Base-by-base conservation (phyloP, 2,113 vertebrate genomes). In the Dasypus novemcinctus region DNA sequence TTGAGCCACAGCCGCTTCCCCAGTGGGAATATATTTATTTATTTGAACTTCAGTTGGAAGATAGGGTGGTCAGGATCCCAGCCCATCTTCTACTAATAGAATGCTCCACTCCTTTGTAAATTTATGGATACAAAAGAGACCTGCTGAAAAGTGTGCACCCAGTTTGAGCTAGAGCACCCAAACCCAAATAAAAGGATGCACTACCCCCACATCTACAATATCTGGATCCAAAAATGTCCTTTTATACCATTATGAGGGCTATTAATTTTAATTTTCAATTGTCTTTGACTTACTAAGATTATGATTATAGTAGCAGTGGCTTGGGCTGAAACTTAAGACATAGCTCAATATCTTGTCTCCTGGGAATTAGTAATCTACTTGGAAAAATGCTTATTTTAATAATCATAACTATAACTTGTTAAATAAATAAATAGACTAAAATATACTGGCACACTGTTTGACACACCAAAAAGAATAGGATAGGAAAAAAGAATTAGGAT, bases 251-350 rank as follows among this genome's bases (percentile, higher is more conserved):
- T 68, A 10, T 46, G 23, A 71, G 46, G 5, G 13, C 7, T n/a
- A 41, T 81, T 90, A 46, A 81, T 81, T 72, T n/a, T 80, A 90
- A 81, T n/a, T 82, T 94, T 85, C 93, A 91, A 75, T 84, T 64
- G 33, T 57, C 36, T 80, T 78, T 94, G 54, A 78, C 61, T 90
- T 93, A 36, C n/a, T 92, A 74, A 57, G 36, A 72, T 68, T 86
- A 38, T 92, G 52, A 68, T 63, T 94, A 46, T 79, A 75, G 27
- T 49, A 36, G 29, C 29, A 91, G 36, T 84, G 23, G 13, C 69
- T n/a, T 64, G 5, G 69, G 18, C 5, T 94, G 5, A 90, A 82
- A 63, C 41, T 94, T 92, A 86, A 80, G 68, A 74, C 21, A 75
- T 43, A 85, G 46, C 8, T 7, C 46, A 49, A 49, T 49, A 5